Percentiles rank a stretch among this genome's conserved stretches.
phyloP scores from a whole-genome alignment of 1,140 invertebrate genomes.

The Drosophila equinoxialis region DNA sequence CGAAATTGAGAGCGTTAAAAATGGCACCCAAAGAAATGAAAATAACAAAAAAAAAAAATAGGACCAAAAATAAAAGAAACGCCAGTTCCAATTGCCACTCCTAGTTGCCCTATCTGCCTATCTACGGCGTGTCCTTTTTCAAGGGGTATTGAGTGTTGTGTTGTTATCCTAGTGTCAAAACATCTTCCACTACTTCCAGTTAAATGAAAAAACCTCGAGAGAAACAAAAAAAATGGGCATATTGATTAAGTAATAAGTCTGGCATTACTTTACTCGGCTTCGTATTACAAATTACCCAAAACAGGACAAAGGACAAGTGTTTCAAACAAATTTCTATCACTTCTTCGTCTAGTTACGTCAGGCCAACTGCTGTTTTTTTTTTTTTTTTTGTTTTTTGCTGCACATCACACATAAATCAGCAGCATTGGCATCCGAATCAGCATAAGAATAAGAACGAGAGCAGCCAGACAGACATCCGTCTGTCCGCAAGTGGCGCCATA shows the following conservation, averaged over 20 bases:
- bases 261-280: constrained; percentile 30
- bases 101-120: neutral
- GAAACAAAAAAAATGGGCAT: constrained; percentile 55
- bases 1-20: constrained; percentile 54
- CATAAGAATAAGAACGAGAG: neutral
- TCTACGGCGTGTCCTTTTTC: constrained; percentile 41
- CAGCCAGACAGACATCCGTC: neutral
- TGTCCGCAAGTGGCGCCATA: constrained; percentile 13
- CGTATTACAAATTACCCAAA: constrained; percentile 58
- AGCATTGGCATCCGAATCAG: constrained; percentile 6
- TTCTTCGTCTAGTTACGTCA: constrained; percentile 16
- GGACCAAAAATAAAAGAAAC: neutral
- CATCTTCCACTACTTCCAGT: constrained; percentile 55
- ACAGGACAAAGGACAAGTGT: constrained; percentile 30
- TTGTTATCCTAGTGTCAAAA: constrained; percentile 68
- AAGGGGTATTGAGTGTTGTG: constrained; percentile 29
- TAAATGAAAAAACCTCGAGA: constrained; percentile 18
- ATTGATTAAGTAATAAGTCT: constrained; percentile 73
- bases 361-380: constrained; percentile 68
- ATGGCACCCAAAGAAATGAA: constrained; percentile 44
- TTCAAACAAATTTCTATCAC: constrained; percentile 58
- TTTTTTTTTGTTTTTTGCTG: constrained; percentile 14
- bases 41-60: neutral
- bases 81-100: constrained; percentile 65
- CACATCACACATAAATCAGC: constrained; percentile 58